Percentiles rank a stretch among this genome's conserved stretches.
These are phyloP conservation scores for Chalcis sispes DNA, from an alignment of 2,888 invertebrate species.

Conservation along the genomic window DNA sequence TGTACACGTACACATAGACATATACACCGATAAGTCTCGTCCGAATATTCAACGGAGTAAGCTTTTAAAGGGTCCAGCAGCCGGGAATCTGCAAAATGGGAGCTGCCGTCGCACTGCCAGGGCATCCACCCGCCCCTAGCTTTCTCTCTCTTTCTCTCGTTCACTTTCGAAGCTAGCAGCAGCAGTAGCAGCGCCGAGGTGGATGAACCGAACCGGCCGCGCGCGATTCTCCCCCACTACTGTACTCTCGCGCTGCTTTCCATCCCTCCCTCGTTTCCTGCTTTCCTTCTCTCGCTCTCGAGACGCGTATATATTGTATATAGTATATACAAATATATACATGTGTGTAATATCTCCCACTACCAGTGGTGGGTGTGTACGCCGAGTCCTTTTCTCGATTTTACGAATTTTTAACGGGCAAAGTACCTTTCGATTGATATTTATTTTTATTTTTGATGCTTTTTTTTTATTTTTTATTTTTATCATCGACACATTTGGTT, in stretches of 20 bases:
- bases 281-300: constrained; percentile 2
- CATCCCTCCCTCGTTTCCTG: not conserved
- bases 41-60: no score
- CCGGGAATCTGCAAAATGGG: constrained; percentile 46
- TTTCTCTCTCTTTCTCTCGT: no score
- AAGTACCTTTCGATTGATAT: not conserved
- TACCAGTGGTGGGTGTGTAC: no score
- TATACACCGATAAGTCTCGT: no score
- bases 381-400: not conserved
- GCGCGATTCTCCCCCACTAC: constrained; percentile 21
- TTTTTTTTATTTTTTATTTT: not conserved
- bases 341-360: no score
- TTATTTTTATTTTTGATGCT: not conserved
- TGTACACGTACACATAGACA: no score
- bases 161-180: constrained; percentile 31
- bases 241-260: not conserved
- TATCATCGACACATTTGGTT: not conserved
- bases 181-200: no score
- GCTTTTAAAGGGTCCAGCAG: no score
- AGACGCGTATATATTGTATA: not conserved
- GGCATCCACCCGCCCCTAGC: constrained; percentile 49
- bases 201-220: constrained; percentile 45
- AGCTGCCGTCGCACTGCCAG: constrained; percentile 38
- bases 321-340: not conserved
- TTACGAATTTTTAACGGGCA: not conserved